Percentiles rank a stretch among this genome's conserved stretches.
Conservation (phyloP, 2,797 vertebrate genomes). For the Dryobates pubescens region DNA sequence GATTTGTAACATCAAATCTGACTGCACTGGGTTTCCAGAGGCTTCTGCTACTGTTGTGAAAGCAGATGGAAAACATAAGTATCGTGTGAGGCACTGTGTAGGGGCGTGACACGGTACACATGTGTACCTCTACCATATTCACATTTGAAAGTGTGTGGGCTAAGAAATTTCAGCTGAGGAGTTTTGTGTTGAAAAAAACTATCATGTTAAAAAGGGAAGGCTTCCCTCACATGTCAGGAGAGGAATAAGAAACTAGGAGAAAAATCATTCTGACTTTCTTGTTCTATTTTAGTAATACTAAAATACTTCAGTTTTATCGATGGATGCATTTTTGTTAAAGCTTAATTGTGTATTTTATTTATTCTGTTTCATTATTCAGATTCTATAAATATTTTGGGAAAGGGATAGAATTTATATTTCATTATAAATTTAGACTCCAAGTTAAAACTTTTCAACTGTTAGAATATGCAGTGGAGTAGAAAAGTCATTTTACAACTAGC, state of each 20-base stretch:
- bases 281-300: neutral
- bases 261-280: neutral
- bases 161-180: neutral
- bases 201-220: neutral
- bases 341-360: neutral
- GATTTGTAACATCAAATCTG: neutral
- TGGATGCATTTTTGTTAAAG: neutral
- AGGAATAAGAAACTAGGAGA: neutral
- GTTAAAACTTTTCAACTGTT: neutral
- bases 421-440: neutral
- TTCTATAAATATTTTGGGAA: neutral
- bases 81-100: neutral
- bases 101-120: neutral
- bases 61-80: neutral
- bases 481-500: neutral
- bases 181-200: neutral
- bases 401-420: neutral
- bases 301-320: neutral
- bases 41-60: neutral
- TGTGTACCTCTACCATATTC: neutral
- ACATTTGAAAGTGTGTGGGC: neutral
- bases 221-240: neutral
- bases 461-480: neutral
- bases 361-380: neutral
- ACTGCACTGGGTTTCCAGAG: neutral